Evolutionary conservation across 23 tunicate species (phyloP), one percentile per base, ranked within the genome.

Genomic region (Ascidia mentula): DNA sequence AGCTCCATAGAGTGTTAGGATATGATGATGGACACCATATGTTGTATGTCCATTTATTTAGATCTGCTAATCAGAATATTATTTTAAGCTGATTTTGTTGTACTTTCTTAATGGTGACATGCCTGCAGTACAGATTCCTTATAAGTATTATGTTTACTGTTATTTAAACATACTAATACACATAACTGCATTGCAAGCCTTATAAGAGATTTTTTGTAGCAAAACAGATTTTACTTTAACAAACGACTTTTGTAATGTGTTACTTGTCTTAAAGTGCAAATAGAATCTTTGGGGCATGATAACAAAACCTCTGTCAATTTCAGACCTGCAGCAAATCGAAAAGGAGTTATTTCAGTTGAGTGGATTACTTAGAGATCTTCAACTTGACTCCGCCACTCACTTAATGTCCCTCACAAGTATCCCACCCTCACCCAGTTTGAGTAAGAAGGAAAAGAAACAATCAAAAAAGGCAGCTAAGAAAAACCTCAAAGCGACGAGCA

Each of bases 401-500:
- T 36, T 87, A 17, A 26, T 79, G 17, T 59, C 76, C 20, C 61
- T 72, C 26, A 73, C 88, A 0, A 26, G 60, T 18, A 53, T 85
- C 26, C 69, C 73, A 40, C 71, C 72, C 38, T 46, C 87, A 12
- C 75, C 89, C 0, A 72, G 76, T 20, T 38, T 72, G 33, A 36
- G 89, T 0, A 87, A 84, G 79, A 92, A 92, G 53, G 91, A 92
- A 75, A 78, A 84, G 69, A 93, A 90, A 77, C 59, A 84, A 46
- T 93, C 98, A 2, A 93, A 93, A 73, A 93, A 88, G 72, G 60
- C 77, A 0, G 78, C 89, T 31, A 93, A 93, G 72, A 93, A 88
- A 46, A 33, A 45, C 6, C 80, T 60, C 31, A 88, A 88, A 53
- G 65, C 65, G 24, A 28, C 65, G 1, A 53, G 13, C 65, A 53